phyloP scores from a whole-genome alignment of 1,140 invertebrate genomes.

The Drosophila hydei region DNA sequence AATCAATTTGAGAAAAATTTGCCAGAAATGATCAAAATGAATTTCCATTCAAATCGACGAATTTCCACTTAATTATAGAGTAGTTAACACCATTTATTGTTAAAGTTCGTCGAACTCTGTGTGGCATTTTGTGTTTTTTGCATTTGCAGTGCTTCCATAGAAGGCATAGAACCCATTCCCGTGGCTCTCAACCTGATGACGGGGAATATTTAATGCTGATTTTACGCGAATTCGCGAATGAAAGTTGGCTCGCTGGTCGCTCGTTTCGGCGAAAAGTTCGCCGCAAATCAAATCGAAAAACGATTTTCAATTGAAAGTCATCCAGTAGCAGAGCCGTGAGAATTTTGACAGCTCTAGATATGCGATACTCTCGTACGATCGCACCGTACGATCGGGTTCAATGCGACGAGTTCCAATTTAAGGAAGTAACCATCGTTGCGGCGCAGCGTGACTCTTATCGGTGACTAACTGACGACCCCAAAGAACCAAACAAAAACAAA shows the following conservation, averaged over 20 bases:
- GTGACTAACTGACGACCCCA: conserved; percentile 40
- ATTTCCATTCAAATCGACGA: no score
- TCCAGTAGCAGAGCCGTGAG: conserved; percentile 62
- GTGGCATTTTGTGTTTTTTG: conserved; percentile 26
- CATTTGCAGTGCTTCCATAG: conserved; percentile 47
- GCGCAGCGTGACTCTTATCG: no score
- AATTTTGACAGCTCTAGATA: conserved; percentile 51
- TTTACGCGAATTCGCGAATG: conserved; percentile 57
- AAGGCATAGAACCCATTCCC: conserved; percentile 50
- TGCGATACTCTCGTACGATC: conserved; percentile 27
- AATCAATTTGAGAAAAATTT: no score
- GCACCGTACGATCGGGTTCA: conserved; percentile 52
- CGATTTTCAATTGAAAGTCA: conserved; percentile 57
- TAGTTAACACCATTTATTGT: conserved; percentile 55
- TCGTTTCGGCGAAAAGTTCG: conserved; percentile 67
- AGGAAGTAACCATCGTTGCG: conserved; percentile 59
- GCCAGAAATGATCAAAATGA: no score
- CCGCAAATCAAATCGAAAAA: conserved; percentile 38
- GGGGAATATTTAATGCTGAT: conserved; percentile 57
- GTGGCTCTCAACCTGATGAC: conserved; percentile 52
- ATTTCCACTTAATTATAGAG: conserved; percentile 31
- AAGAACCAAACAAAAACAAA: conserved; percentile 22
- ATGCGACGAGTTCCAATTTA: conserved; percentile 65
- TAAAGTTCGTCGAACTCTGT: conserved; percentile 58
- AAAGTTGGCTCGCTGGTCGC: conserved; percentile 50